Percentiles rank a stretch among this genome's conserved stretches.
Evolutionary conservation across 2,113 vertebrate species (phyloP).

Genomic region (Struthio camelus): DNA sequence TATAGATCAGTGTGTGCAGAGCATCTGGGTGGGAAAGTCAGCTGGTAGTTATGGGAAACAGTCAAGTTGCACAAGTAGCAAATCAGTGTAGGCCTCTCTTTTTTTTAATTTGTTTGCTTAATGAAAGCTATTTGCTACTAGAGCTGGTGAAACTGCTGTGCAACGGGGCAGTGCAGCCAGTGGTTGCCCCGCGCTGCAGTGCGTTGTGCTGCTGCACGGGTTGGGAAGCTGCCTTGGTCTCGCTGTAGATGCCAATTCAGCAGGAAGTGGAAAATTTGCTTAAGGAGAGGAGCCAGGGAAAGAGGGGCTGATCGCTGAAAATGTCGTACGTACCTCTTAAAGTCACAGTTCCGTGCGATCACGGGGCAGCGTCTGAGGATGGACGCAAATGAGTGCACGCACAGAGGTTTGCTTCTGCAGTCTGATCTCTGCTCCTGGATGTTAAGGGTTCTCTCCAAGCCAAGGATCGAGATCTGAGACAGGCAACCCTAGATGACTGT

Average conservation of each 20-base stretch:
- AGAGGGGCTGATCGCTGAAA: neutral
- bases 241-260: neutral
- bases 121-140: neutral
- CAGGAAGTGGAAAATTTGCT: neutral
- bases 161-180: neutral
- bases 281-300: neutral
- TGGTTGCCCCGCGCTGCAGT: neutral
- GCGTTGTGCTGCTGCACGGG: neutral
- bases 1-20: conserved; percentile 1
- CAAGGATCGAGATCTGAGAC: neutral
- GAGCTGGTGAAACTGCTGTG: neutral
- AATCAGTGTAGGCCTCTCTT: neutral
- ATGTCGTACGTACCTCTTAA: neutral
- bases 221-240: neutral
- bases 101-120: neutral
- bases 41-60: neutral
- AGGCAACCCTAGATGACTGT: neutral
- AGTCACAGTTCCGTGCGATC: neutral
- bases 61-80: neutral
- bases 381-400: rapidly evolving
- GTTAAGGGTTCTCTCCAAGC: neutral
- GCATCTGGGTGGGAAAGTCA: neutral
- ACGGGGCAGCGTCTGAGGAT: neutral
- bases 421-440: neutral
- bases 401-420: neutral